A percentile compares a stretch with the other conserved stretches of the same genome.
Conservation (phyloP, 1,140 invertebrate genomes). For the Pseudomyrmex cubaensis region DNA sequence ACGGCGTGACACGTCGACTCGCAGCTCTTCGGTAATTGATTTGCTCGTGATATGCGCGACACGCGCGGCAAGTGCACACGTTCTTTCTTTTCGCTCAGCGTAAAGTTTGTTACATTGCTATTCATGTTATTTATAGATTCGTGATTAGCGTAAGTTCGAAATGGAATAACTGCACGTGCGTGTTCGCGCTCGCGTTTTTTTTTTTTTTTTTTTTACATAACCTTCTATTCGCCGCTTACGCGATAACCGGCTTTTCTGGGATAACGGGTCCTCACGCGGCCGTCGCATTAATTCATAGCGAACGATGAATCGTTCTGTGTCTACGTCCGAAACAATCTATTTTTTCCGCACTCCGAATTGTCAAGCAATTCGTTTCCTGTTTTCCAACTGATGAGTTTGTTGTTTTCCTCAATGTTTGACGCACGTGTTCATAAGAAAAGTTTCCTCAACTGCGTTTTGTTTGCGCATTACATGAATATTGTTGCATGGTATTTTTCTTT, state of each 20-base stretch:
- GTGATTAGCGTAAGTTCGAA: constrained; percentile 46
- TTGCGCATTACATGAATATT: too few species aligned
- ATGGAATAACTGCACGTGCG: constrained; percentile 43
- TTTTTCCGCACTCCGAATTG: neutral
- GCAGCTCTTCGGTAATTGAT: constrained; percentile 2
- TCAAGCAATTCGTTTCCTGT: neutral
- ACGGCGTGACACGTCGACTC: constrained; percentile 20
- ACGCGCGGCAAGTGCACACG: constrained; percentile 15
- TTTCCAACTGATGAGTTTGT: neutral
- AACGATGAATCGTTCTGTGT: constrained; percentile 25
- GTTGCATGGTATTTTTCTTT: too few species aligned
- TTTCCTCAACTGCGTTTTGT: too few species aligned
- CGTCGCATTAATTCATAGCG: constrained; percentile 46
- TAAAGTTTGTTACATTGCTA: constrained; percentile 9
- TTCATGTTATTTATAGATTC: constrained; percentile 59
- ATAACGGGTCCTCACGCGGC: constrained; percentile 46
- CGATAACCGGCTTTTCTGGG: constrained; percentile 40
- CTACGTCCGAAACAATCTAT: constrained; percentile 5
- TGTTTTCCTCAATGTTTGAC: too few species aligned
- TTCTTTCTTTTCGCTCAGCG: constrained; percentile 10
- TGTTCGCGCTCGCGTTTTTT: constrained; percentile 13
- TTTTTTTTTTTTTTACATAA: constrained; percentile 48
- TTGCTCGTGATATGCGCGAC: neutral
- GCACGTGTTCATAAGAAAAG: too few species aligned
- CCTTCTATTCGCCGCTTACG: constrained; percentile 56